Base-by-base conservation (phyloP, 1,140 invertebrate genomes). In the Chironomus tepperi region DNA sequence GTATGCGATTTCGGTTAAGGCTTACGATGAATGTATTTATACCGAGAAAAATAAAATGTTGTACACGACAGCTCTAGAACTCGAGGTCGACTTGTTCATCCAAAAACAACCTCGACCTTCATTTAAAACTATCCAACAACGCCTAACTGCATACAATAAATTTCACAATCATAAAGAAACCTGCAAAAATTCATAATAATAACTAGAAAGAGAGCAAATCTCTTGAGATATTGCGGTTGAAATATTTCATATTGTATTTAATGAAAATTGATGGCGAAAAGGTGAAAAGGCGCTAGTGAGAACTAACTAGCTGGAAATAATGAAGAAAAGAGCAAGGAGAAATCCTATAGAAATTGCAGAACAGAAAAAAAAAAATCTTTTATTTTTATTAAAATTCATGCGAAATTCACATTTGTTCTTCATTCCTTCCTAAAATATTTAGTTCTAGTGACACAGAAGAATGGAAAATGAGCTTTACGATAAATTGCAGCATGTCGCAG, bases 161-260 rank as follows among this genome's bases (percentile, higher is more conserved):
- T 5, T 5, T 34, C 24, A 34, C 24, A 34, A 34, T 2, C 1
- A 34, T 1, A 34, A 34, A 34, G 5, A 34, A 34, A 34, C 5
- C 24, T 34, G 24, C 24, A 34, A 34, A 34, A 34, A 34, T 34
- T 34, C 24, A 34, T 34, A 34, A 34, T 34, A 34, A 34, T 34
- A 34, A 34, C 24, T 34, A 34, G 24, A 34, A 34, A 34, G 2
- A 15, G 47, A 57, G 10, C 47, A 57, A 10, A n/a, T 57, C 47
- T 57, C 47, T 57, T 57, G 47, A 57, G 47, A 57, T 57, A 57
- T n/a, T 57, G 47, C 47, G 47, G 47, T n/a, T 57, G 47, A 57
- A 57, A 57, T 57, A n/a, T 57, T 15, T 57, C 12, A 57, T 57
- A 57, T 57, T 57, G 47, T 12, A 57, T 57, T 57, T 12, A 57